Evolutionary conservation across 2,888 invertebrate genomes (phyloP).

Genomic region (Idaea straminata): DNA sequence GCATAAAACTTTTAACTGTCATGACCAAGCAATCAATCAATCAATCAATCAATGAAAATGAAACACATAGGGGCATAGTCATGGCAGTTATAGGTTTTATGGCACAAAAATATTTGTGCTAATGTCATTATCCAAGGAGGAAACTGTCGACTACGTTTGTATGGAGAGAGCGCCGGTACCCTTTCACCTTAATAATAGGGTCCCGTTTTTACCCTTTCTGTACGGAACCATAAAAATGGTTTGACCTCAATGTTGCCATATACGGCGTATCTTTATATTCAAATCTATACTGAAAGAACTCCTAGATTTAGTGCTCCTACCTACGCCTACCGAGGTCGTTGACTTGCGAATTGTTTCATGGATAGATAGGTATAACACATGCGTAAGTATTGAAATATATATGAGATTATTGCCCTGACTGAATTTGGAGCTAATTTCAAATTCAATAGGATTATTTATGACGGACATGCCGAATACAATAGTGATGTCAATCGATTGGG

Average conservation of each 20-base stretch:
- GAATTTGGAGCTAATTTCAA: slow-evolving; percentile 20
- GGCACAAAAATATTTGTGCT: too few relatives aligned
- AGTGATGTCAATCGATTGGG: background rate
- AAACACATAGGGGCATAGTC: too few relatives aligned
- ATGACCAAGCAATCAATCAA: too few relatives aligned
- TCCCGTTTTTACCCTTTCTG: too few relatives aligned
- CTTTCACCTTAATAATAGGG: too few relatives aligned
- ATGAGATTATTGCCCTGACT: slow-evolving; percentile 36
- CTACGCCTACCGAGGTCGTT: slow-evolving; percentile 54
- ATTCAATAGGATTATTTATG: slow-evolving; percentile 26
- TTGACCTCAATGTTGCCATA: background rate
- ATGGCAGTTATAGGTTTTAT: too few relatives aligned
- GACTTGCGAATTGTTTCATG: slow-evolving; percentile 24
- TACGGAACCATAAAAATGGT: too few relatives aligned
- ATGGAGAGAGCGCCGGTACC: too few relatives aligned
- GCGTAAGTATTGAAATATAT: slow-evolving; percentile 16
- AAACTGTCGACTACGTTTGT: too few relatives aligned
- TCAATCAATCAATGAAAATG: too few relatives aligned
- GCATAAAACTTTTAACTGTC: too few relatives aligned
- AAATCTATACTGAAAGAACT: background rate
- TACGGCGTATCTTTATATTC: background rate
- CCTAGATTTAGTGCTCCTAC: slow-evolving; percentile 50
- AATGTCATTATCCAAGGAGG: too few relatives aligned
- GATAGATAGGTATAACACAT: background rate
- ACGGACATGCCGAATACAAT: slow-evolving; percentile 3